Evolutionary conservation across 1,140 invertebrate genomes (phyloP).

Genomic region (Pogonognathellus flavescens): DNA sequence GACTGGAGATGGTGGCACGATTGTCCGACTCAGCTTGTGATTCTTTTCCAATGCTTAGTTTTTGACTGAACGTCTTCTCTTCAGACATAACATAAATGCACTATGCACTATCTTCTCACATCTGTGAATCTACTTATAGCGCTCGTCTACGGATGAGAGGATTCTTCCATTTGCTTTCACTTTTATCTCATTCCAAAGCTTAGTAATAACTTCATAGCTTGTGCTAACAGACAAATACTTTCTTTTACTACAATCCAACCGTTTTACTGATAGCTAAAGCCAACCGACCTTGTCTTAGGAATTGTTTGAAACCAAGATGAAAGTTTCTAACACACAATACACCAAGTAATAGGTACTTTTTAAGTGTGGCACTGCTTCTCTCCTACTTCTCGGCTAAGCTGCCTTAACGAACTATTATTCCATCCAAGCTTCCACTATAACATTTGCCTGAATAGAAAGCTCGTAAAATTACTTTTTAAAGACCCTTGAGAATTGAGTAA

Average conservation of each 20-base stretch:
- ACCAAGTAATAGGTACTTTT: no score
- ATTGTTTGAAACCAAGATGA: no score
- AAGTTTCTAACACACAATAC: no score
- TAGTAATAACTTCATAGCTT: neutral
- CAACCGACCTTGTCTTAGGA: no score
- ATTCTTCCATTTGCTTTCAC: slow-evolving; percentile 16
- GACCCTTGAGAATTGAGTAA: no score
- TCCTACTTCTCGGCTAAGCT: no score
- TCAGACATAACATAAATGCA: slow-evolving; percentile 60
- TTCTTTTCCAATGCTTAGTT: slow-evolving; percentile 60
- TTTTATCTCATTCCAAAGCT: slow-evolving; percentile 1
- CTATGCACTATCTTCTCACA: slow-evolving; percentile 47
- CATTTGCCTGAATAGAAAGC: no score
- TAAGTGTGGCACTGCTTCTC: no score
- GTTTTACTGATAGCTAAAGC: neutral
- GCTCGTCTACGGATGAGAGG: neutral
- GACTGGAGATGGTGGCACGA: slow-evolving; percentile 35
- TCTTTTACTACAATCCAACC: slow-evolving; percentile 22
- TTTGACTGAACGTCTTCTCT: slow-evolving; percentile 61
- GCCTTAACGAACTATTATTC: no score
- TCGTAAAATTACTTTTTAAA: no score
- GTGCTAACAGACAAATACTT: slow-evolving; percentile 20
- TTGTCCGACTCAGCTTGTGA: slow-evolving; percentile 24
- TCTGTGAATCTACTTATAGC: slow-evolving; percentile 37
- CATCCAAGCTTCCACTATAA: no score